phyloP scores from a whole-genome alignment of 2,888 invertebrate species.

The Taenaris catops region DNA sequence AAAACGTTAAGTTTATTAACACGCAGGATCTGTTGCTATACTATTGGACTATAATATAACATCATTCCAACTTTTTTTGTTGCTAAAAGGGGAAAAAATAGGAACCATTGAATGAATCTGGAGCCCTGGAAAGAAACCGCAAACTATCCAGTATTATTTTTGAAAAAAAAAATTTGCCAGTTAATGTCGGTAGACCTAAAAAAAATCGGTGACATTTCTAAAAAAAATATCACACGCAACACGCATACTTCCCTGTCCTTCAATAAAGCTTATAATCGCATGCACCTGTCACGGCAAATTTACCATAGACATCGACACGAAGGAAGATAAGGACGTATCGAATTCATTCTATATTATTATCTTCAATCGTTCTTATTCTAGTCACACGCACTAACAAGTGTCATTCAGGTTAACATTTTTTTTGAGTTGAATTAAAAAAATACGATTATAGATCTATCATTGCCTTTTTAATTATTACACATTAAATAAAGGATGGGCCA shows the following conservation, averaged over 20 bases:
- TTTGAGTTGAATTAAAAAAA: constrained; percentile 17
- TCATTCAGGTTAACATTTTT: constrained; percentile 58
- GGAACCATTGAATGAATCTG: constrained; percentile 20
- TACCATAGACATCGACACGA: constrained; percentile 42
- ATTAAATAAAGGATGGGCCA: too few species aligned
- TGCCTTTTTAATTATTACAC: constrained; percentile 11
- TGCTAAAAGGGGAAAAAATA: constrained; percentile 7
- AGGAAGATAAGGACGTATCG: constrained; percentile 28
- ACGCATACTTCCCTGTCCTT: constrained; percentile 69
- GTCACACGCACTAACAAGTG: constrained; percentile 62
- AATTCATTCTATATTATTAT: constrained; percentile 5
- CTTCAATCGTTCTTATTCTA: constrained; percentile 44
- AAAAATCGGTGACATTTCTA: background rate
- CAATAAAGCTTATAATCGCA: constrained; percentile 58
- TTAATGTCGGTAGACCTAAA: constrained; percentile 3
- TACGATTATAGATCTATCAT: constrained; percentile 5
- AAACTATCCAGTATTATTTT: constrained; percentile 1
- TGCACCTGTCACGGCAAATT: constrained; percentile 48
- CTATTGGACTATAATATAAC: constrained; percentile 21
- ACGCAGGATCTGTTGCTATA: constrained; percentile 34
- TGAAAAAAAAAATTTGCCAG: constrained; percentile 2
- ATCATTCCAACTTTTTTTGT: constrained; percentile 19
- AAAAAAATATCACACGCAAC: constrained; percentile 4
- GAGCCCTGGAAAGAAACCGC: constrained; percentile 32
- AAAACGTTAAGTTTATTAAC: constrained; percentile 16